Percentiles rank a stretch among this genome's conserved stretches.
phyloP scores from a whole-genome alignment of 2,113 vertebrate species.

The Telmatochromis brichardi region DNA sequence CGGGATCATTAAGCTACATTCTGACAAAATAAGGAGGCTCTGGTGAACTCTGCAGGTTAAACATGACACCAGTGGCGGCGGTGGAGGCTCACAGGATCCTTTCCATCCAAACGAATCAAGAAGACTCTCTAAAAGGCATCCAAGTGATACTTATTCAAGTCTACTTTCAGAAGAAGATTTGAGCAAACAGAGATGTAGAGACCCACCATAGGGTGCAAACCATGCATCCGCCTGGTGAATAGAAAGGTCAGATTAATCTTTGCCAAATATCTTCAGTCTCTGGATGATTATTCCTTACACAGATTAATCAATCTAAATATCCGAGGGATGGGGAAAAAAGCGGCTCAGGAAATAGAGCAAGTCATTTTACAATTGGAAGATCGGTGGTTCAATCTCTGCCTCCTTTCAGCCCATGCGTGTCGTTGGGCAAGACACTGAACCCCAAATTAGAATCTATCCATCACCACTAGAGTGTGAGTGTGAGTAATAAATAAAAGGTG shows the following conservation, averaged over 20 bases:
- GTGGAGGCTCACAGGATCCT: background rate
- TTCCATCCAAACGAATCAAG: background rate
- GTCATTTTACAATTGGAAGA: background rate
- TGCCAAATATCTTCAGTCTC: background rate
- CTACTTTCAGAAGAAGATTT: background rate
- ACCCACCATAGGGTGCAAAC: background rate
- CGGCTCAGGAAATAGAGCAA: background rate
- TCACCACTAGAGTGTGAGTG: background rate
- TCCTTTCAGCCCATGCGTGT: background rate
- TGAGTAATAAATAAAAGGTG: background rate
- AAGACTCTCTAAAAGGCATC: background rate
- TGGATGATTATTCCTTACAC: background rate
- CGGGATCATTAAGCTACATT: background rate
- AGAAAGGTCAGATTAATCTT: background rate
- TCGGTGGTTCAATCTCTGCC: background rate
- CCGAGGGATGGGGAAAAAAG: background rate
- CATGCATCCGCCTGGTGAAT: background rate
- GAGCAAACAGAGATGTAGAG: background rate
- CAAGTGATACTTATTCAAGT: background rate
- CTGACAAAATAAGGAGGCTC: background rate
- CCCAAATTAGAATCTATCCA: background rate
- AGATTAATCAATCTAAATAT: background rate
- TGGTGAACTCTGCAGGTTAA: background rate
- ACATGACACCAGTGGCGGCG: background rate
- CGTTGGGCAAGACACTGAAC: background rate